Evolutionary conservation across 1,140 invertebrate genomes (phyloP), one percentile per base, ranked within the genome.

Genomic region (Sycophila sp.): DNA sequence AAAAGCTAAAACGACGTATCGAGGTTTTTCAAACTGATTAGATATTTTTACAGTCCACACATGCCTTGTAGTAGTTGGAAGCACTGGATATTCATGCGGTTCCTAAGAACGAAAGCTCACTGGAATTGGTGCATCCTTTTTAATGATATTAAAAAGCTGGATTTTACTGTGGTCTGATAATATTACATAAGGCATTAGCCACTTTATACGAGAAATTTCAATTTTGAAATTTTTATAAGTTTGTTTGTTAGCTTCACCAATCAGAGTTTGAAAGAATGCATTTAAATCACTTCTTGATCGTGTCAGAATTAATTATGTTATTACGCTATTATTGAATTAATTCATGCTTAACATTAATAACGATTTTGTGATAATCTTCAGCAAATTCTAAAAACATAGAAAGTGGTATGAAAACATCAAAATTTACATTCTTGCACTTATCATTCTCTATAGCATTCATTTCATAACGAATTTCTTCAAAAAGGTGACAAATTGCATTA

Each of bases 401-500:
- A 32, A 87, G 55, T 6, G 83, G 84, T 42, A 87, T 75, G 36
- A 72, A 74, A 36, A 80, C 71, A 62, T 82, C 76, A 60, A 85
- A 86, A 38, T 81, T 71, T 19, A 65, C 53, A 38, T 71, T 66
- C 49, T 49, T 65, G 15, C 38, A 45, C 2, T 15, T 5, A 71
- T 65, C 69, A 38, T 59, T 58, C 17, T 83, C 81, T 4, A 83
- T 72, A 34, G 80, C 82, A 86, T 83, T 69, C 8, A 87, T 13
- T 76, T 86, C 82, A 75, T 86, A 87, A 45, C 82, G 75, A 19
- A 86, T 83, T 69, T 86, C 82, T 64, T 83, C 78, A 76, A 87
- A 87, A 7, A 87, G 66, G 77, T 79, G 80, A 30, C 78, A 71
- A 13, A 83, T 69, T 22, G 72, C 75, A 75, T 86, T 86, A 73